Base-by-base conservation (phyloP, 2,888 invertebrate species). In the Hemithea aestivaria region DNA sequence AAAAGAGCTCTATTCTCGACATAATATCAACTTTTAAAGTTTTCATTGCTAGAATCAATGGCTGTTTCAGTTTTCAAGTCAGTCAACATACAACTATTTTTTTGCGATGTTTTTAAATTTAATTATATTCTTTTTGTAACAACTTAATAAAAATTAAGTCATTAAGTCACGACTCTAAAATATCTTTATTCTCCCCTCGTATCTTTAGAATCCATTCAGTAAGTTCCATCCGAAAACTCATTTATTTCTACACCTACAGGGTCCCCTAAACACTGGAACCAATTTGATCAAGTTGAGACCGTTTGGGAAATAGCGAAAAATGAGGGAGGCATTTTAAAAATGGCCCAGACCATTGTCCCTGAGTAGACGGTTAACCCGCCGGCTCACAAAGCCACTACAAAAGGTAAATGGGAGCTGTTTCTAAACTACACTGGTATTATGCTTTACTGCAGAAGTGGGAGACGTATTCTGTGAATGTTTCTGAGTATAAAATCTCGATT, bases 311-410 rank as follows among this genome's bases (percentile, higher is more conserved):
- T 68, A 51, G 58, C 53, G 59, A 53, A 65, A 54, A 76, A 72
- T 66, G 59, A 66, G 58, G 65, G 59, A 58, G 61, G 60, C 66
- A 68, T 71, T 77, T 75, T 63, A 67, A 75, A 76, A 77, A 79
- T 73, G 67, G 70, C 72, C 66, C 64, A 47, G 58, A 62, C 67
- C 46, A 76, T 79, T 79, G 80, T 80, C 70, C 72, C 56, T 53
- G 70, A 63, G 59, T 65, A 66, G 58, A 59, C 67, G 74, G 75
- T 81, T 81, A 79, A 80, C 80, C 79, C 72, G 66, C 53, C 70
- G 72, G 73, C 56, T 68, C 71, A 76, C 75, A 80, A 81, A 79
- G 80, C 74, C 78, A 77, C 77, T 79, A 73, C 70, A 73, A 64
- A 68, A 78, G 75, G 75, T 73, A 76, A 82, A 42, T 78, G 76